phyloP scores from a whole-genome alignment of 2,797 vertebrate genomes.

The Parauchenoglanis ngamensis region DNA sequence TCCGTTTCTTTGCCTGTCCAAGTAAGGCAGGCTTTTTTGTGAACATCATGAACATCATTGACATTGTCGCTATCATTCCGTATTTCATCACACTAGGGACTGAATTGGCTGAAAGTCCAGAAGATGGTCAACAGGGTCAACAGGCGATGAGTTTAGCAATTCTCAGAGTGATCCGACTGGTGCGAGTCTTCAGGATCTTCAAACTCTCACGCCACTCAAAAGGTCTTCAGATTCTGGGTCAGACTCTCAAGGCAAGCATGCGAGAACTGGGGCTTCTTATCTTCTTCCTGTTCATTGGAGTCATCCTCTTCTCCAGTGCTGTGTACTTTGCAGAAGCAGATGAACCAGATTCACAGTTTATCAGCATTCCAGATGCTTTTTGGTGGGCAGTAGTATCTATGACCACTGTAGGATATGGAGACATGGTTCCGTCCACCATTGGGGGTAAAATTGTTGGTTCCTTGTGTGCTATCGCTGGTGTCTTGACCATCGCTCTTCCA shows the following conservation, averaged over 20 bases:
- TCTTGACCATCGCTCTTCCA: slow-evolving; percentile 87
- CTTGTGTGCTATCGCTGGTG: slow-evolving; percentile 86
- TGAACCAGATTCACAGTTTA: slow-evolving; percentile 84
- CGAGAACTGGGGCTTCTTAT: slow-evolving; percentile 93
- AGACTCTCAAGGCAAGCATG: slow-evolving; percentile 97
- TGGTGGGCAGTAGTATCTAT: slow-evolving; percentile 93
- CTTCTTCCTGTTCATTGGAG: slow-evolving; percentile 98
- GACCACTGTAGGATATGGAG: slow-evolving; percentile 89
- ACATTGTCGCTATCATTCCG: slow-evolving; percentile 98
- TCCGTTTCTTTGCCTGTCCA: slow-evolving; percentile 96
- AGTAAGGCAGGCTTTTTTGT: slow-evolving; percentile 99
- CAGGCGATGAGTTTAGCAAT: slow-evolving; percentile 99
- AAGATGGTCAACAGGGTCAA: slow-evolving; percentile 92
- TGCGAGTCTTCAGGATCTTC: slow-evolving; percentile 97
- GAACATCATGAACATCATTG: slow-evolving; percentile 99
- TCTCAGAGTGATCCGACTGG: slow-evolving; percentile 92
- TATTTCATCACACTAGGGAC: slow-evolving; percentile 98
- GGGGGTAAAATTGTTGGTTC: slow-evolving; percentile 91
- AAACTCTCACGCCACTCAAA: slow-evolving; percentile 97
- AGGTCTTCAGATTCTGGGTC: slow-evolving; percentile 94
- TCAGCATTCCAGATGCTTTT: slow-evolving; percentile 88
- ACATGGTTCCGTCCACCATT: slow-evolving; percentile 89
- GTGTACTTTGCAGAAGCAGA: slow-evolving; percentile 97
- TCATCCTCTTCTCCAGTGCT: slow-evolving; percentile 98
- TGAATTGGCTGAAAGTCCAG: slow-evolving; percentile 91